These are phyloP conservation scores for Bombus confusus DNA, from an alignment of 1,140 invertebrate species.

Conservation along the genomic window DNA sequence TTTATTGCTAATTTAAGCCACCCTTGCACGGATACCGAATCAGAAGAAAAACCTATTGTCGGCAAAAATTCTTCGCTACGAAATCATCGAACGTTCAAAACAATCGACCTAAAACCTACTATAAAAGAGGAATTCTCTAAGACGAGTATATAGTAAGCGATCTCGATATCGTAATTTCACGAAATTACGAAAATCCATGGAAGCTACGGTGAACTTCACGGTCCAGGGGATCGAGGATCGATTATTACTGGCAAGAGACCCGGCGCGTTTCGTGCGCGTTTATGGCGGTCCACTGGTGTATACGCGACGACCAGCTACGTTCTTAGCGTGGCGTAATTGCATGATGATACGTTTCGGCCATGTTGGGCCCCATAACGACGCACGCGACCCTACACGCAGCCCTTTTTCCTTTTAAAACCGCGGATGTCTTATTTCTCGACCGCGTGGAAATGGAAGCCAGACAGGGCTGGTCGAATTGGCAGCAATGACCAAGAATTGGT, in stretches of 20 bases:
- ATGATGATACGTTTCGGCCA: conserved; percentile 57
- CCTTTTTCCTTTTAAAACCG: neutral
- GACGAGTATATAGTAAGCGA: neutral
- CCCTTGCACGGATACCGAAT: neutral
- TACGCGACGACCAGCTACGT: conserved; percentile 33
- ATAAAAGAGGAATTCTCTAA: neutral
- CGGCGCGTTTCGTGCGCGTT: conserved; percentile 31
- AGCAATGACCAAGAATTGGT: conserved; percentile 26
- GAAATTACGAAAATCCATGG: conserved; percentile 6
- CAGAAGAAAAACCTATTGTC: neutral
- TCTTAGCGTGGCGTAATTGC: conserved; percentile 57
- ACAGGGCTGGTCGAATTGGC: conserved; percentile 30
- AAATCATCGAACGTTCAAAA: neutral
- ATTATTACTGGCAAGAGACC: conserved; percentile 11
- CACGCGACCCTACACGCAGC: conserved; percentile 46
- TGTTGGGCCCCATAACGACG: conserved; percentile 40
- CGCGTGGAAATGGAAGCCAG: conserved; percentile 27
- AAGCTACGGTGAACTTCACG: neutral
- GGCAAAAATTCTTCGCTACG: neutral
- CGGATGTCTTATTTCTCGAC: conserved; percentile 21
- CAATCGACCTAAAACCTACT: neutral
- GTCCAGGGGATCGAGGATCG: conserved; percentile 27
- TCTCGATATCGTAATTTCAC: conserved; percentile 4
- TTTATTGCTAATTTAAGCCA: conserved; percentile 40
- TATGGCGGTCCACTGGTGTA: conserved; percentile 11